Conservation (phyloP, 92 coral and sea anemone genomes). For the Virgularia gustaviana region DNA sequence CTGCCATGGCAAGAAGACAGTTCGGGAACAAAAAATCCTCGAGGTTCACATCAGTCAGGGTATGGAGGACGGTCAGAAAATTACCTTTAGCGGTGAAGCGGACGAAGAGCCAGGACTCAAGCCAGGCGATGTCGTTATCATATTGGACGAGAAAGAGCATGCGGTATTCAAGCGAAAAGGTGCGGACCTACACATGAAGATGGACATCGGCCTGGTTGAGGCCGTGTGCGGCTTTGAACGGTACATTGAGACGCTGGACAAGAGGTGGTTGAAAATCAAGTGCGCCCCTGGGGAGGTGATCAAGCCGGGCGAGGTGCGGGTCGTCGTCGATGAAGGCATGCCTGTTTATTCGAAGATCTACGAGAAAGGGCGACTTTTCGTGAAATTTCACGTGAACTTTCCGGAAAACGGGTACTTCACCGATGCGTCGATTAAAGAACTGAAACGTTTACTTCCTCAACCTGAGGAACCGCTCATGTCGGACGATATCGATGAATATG, state of each 20-base stretch:
- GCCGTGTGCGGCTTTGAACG: constrained; percentile 89
- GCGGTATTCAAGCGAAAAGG: constrained; percentile 65
- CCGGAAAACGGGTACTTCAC: constrained; percentile 68
- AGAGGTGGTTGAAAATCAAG: constrained; percentile 61
- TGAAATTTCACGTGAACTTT: constrained; percentile 70
- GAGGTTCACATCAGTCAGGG: constrained; percentile 89
- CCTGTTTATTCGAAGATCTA: constrained; percentile 63
- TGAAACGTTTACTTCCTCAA: constrained; percentile 73
- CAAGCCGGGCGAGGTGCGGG: constrained; percentile 76
- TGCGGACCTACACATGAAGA: constrained; percentile 51
- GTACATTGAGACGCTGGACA: constrained; percentile 72
- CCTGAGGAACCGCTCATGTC: constrained; percentile 66
- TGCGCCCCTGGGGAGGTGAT: constrained; percentile 73
- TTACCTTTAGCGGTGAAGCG: constrained; percentile 79
- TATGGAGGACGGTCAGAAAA: constrained; percentile 95
- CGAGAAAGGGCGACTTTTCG: constrained; percentile 70
- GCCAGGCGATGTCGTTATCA: constrained; percentile 86
- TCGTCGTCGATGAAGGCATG: constrained; percentile 79
- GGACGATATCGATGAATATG: constrained; percentile 74
- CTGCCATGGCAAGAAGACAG: constrained; percentile 80
- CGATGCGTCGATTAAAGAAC: constrained; percentile 14
- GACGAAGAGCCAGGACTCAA: constrained; percentile 88
- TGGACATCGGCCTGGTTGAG: constrained; percentile 85
- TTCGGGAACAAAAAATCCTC: constrained; percentile 84
- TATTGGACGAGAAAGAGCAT: constrained; percentile 79